Conservation (phyloP, 2,113 vertebrate species). For the Calonectris borealis region DNA sequence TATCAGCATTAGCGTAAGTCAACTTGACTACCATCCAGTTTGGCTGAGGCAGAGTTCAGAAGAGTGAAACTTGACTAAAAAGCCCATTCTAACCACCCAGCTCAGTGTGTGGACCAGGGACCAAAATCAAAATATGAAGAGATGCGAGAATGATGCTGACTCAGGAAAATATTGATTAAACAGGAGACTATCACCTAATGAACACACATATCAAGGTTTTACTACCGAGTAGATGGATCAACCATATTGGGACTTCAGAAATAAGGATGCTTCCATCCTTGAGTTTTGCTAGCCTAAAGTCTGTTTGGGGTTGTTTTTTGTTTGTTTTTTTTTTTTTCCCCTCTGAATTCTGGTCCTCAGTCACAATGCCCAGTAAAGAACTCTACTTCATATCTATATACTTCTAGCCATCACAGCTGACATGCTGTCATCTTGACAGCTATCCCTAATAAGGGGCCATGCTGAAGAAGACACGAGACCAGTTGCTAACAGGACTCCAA, state of each 20-base stretch:
- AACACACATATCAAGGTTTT: background rate
- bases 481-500: background rate
- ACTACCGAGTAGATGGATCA: background rate
- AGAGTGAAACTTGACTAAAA: background rate
- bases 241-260: background rate
- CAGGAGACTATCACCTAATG: background rate
- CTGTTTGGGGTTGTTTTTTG: background rate
- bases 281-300: background rate
- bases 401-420: rapidly evolving
- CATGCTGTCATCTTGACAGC: background rate
- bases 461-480: background rate
- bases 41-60: background rate
- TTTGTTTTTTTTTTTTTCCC: background rate
- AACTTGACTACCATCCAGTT: background rate
- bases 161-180: background rate
- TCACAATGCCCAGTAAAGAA: background rate
- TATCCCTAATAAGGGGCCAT: rapidly evolving
- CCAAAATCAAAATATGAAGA: background rate
- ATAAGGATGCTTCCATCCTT: background rate
- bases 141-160: background rate
- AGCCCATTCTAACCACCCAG: background rate
- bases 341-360: background rate
- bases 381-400: background rate
- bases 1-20: background rate
- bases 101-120: no score